These are phyloP conservation scores for Scolanthus callimorphus DNA, from an alignment of 92 coral and sea anemone genomes.

Conservation along the genomic window DNA sequence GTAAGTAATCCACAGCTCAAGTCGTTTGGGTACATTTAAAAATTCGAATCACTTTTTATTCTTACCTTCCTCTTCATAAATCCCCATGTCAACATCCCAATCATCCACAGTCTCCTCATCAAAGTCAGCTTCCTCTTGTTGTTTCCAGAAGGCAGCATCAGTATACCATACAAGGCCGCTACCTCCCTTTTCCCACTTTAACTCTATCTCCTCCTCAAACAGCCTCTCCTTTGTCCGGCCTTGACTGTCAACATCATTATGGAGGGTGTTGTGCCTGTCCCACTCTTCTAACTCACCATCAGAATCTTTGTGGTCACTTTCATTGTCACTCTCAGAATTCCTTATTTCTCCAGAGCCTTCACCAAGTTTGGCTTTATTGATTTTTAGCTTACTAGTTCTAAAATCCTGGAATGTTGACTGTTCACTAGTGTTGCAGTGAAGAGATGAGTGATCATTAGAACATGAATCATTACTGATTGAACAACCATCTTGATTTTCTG, in stretches of 20 bases:
- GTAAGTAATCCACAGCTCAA: no score
- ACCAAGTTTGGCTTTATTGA: not conserved
- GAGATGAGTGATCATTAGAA: not conserved
- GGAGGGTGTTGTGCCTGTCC: constrained; percentile 96
- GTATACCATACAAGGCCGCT: constrained; percentile 99
- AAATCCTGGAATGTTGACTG: not conserved
- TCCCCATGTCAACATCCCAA: constrained; percentile 99
- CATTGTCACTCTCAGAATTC: not conserved
- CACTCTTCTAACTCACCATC: constrained; percentile 84
- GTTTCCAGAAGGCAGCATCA: constrained; percentile 98
- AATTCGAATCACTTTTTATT: no score
- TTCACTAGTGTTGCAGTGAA: not conserved
- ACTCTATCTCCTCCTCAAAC: constrained; percentile 90
- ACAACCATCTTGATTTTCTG: not conserved
- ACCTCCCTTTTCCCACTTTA: constrained; percentile 99
- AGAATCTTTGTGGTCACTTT: no score
- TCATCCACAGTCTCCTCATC: constrained; percentile 99
- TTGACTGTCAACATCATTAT: constrained; percentile 92
- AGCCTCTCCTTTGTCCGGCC: constrained; percentile 92
- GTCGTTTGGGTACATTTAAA: no score
- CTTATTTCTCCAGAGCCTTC: not conserved
- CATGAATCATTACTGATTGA: no score
- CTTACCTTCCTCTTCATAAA: constrained; percentile 92
- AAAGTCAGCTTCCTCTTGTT: constrained; percentile 88
- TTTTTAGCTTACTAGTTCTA: not conserved